Evolutionary conservation across 2,113 vertebrate species (phyloP).

Genomic region (Rutilus rutilus): DNA sequence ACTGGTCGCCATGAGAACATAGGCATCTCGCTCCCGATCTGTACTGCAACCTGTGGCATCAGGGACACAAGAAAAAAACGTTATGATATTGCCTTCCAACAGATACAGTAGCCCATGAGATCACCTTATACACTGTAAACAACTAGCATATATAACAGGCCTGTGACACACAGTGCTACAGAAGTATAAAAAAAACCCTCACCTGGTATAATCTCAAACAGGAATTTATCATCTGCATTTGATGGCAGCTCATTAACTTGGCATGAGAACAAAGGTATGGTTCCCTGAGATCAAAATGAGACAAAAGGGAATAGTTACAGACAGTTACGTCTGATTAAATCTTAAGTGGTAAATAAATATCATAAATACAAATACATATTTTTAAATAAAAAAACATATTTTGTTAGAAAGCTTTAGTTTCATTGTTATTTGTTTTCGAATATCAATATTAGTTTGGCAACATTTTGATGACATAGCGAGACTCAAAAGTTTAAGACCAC

Average conservation of each 20-base stretch:
- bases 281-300: constrained; percentile 76
- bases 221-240: constrained; percentile 87
- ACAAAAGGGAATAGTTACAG: background rate
- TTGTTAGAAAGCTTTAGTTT: background rate
- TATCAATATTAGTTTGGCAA: background rate
- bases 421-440: background rate
- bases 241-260: constrained; percentile 83
- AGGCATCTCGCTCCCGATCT: constrained; percentile 83
- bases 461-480: background rate
- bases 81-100: background rate
- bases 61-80: background rate
- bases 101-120: background rate
- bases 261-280: constrained; percentile 82
- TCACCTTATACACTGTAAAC: background rate
- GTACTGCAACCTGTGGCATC: constrained; percentile 1
- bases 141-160: background rate
- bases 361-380: background rate
- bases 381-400: background rate
- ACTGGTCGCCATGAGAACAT: constrained; percentile 90
- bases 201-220: constrained; percentile 94
- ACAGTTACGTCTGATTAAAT: background rate
- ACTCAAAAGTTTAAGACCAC: background rate
- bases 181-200: constrained; percentile 55
- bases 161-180: background rate
- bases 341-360: background rate